These are phyloP conservation scores for Symphodus melops DNA, from an alignment of 2,113 vertebrate genomes.

Conservation along the genomic window DNA sequence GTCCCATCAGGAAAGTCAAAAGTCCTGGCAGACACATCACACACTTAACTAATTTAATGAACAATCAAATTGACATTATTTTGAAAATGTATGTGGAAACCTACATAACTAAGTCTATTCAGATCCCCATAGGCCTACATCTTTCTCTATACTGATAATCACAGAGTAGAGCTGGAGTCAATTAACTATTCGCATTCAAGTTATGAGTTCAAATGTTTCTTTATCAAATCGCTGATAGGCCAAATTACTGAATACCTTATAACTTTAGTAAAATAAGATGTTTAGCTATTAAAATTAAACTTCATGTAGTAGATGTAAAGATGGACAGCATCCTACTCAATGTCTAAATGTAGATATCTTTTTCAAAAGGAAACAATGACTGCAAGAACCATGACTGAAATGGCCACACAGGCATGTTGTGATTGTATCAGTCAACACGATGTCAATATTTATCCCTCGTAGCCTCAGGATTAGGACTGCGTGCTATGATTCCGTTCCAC, in stretches of 20 bases:
- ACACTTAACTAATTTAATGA: too few species aligned
- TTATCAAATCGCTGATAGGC: slow-evolving; percentile 3
- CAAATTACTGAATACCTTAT: background rate
- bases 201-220: background rate
- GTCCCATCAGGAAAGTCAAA: background rate
- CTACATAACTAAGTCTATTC: too few species aligned
- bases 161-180: too few species aligned
- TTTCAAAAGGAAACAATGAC: background rate
- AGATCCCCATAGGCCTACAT: too few species aligned
- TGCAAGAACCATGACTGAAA: background rate
- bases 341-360: background rate
- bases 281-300: background rate
- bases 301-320: background rate
- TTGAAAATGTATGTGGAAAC: too few species aligned
- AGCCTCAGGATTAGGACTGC: slow-evolving; percentile 70
- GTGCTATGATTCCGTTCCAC: slow-evolving; percentile 71
- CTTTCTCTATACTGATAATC: background rate
- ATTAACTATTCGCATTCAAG: background rate
- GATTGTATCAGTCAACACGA: slow-evolving; percentile 62
- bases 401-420: slow-evolving; percentile 47
- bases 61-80: too few species aligned
- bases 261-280: background rate
- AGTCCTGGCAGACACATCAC: background rate
- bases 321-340: background rate
- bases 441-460: slow-evolving; percentile 76